These are phyloP conservation scores for Triops cancriformis DNA, from an alignment of 1,140 invertebrate species.

Conservation along the genomic window DNA sequence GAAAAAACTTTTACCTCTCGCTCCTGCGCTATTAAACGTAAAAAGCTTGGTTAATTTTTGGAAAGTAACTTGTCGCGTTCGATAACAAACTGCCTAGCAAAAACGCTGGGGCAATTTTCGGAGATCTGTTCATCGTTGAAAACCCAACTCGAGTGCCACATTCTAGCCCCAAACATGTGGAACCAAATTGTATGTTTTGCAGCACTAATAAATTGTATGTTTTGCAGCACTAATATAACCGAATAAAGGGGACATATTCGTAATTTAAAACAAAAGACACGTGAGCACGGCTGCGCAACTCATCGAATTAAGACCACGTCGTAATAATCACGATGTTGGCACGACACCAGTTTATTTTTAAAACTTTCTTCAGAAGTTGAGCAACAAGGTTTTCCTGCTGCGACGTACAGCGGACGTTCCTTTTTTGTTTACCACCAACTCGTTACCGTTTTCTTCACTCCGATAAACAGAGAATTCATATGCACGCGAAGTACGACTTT, in stretches of 20 bases:
- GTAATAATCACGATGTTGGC: constrained; percentile 1
- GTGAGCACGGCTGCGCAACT: not conserved
- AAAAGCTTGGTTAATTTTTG: too few relatives aligned
- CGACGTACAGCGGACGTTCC: not conserved
- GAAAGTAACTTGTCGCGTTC: too few relatives aligned
- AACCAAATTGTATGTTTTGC: not conserved
- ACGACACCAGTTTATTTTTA: not conserved
- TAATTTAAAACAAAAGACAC: not conserved
- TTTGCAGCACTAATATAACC: not conserved
- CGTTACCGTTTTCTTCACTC: too few relatives aligned
- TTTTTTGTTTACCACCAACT: not conserved
- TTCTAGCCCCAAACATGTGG: too few relatives aligned
- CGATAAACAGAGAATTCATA: too few relatives aligned
- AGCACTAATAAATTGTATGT: not conserved
- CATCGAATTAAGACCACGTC: not conserved
- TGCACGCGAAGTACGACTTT: too few relatives aligned
- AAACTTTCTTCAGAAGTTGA: not conserved
- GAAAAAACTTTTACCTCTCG: too few relatives aligned
- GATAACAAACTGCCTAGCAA: too few relatives aligned
- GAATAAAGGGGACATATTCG: not conserved
- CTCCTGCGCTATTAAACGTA: too few relatives aligned
- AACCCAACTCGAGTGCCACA: too few relatives aligned
- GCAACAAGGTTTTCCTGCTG: not conserved
- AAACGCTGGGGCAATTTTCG: too few relatives aligned
- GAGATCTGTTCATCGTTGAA: too few relatives aligned